phyloP scores from a whole-genome alignment of 2,113 vertebrate species.

The Ancistrus triradiatus region DNA sequence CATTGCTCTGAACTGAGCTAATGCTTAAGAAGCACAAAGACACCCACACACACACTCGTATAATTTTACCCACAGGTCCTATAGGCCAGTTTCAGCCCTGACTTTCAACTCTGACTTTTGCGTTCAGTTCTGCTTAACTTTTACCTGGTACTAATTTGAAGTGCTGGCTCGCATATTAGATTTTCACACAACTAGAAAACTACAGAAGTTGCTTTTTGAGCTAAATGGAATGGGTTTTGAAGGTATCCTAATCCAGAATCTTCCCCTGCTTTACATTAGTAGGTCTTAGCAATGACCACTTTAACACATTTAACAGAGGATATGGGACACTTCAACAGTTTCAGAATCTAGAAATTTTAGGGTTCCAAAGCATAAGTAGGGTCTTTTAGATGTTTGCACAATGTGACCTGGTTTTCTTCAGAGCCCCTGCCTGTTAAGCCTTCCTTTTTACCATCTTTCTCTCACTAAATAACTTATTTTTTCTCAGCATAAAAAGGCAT shows the following conservation, averaged over 20 bases:
- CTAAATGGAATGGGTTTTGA: no score
- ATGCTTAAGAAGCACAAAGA: slow-evolving; percentile 63
- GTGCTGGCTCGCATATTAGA: not conserved
- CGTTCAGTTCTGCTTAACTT: not conserved
- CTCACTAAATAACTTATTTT: slow-evolving; percentile 59
- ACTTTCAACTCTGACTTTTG: not conserved
- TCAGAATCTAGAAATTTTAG: slow-evolving; percentile 51
- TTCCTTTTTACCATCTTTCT: slow-evolving; percentile 50
- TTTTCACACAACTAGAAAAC: no score
- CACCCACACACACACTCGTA: not conserved
- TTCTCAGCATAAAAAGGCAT: slow-evolving; percentile 60
- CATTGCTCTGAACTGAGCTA: slow-evolving; percentile 73
- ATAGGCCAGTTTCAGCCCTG: slow-evolving; percentile 47
- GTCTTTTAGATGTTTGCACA: slow-evolving; percentile 63
- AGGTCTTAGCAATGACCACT: no score
- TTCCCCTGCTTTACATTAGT: no score
- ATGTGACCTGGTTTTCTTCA: slow-evolving; percentile 49
- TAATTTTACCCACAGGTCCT: slow-evolving; percentile 45
- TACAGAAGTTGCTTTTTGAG: no score
- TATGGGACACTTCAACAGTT: no score
- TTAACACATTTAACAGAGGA: no score
- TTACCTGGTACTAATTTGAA: slow-evolving; percentile 16
- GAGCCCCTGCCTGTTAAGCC: slow-evolving; percentile 41
- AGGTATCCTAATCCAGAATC: no score
- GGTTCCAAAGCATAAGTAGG: slow-evolving; percentile 65